These are phyloP conservation scores for Abramis brama DNA, from an alignment of 2,113 vertebrate species.

Conservation along the genomic window DNA sequence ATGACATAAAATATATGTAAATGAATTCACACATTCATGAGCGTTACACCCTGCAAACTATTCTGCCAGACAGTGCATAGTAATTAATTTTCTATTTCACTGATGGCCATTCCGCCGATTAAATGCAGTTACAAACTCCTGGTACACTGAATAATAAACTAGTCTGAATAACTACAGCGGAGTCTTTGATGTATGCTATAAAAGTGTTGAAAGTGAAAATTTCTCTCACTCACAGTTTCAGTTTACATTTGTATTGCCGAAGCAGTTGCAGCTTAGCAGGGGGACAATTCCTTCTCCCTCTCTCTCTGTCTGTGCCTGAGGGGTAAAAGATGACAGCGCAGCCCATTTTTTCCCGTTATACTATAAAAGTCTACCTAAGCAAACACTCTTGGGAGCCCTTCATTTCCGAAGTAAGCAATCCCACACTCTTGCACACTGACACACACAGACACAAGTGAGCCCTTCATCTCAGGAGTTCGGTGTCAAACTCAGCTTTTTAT, in stretches of 20 bases:
- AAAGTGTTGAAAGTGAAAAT: slow-evolving; percentile 47
- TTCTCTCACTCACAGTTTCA: slow-evolving; percentile 31
- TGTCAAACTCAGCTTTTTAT: slow-evolving; percentile 38
- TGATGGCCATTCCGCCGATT: slow-evolving; percentile 41
- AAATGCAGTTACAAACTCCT: slow-evolving; percentile 38
- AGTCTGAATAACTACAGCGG: slow-evolving; percentile 33
- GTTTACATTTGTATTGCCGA: slow-evolving; percentile 44
- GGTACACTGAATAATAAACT: slow-evolving; percentile 39
- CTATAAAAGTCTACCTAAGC: slow-evolving; percentile 39
- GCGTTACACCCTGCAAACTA: slow-evolving; percentile 18
- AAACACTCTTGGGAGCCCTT: slow-evolving; percentile 40
- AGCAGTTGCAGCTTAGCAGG: slow-evolving; percentile 33
- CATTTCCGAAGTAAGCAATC: slow-evolving; percentile 29
- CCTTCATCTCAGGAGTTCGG: slow-evolving; percentile 32
- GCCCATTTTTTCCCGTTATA: slow-evolving; percentile 50
- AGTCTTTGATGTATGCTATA: slow-evolving; percentile 52
- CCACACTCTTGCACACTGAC: slow-evolving; percentile 25
- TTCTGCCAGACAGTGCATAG: slow-evolving; percentile 24
- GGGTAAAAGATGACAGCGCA: slow-evolving; percentile 43
- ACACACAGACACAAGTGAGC: slow-evolving; percentile 30
- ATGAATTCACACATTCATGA: neutral
- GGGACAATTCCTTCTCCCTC: slow-evolving; percentile 12
- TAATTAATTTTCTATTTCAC: slow-evolving; percentile 25
- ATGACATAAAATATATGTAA: slow-evolving; percentile 25
- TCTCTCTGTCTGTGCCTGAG: slow-evolving; percentile 40